These are phyloP conservation scores for Alouatta palliata DNA, from an alignment of 2,113 vertebrate species.

Conservation along the genomic window DNA sequence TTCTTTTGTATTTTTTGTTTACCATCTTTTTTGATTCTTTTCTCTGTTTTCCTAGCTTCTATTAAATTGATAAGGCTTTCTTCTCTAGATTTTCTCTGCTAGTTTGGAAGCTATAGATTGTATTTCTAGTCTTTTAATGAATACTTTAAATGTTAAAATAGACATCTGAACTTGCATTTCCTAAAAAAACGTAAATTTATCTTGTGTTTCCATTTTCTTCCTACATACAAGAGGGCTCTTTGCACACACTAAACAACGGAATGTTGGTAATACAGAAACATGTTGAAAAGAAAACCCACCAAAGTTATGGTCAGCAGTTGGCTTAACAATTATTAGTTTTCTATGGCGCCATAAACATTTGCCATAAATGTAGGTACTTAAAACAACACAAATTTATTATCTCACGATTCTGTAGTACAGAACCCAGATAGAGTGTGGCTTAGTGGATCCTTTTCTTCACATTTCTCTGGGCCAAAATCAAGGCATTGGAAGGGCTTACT, in stretches of 20 bases:
- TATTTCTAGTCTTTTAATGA: constrained; percentile 20
- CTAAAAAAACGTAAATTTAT: background rate
- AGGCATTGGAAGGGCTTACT: background rate
- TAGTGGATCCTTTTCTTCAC: background rate
- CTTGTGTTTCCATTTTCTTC: background rate
- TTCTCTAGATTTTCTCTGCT: background rate
- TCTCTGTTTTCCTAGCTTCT: background rate
- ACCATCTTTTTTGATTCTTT: background rate
- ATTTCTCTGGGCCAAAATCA: background rate
- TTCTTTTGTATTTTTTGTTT: background rate
- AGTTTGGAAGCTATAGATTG: background rate
- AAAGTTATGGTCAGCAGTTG: background rate
- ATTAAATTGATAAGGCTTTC: background rate
- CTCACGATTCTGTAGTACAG: background rate
- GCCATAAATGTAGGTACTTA: background rate
- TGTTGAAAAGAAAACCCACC: background rate
- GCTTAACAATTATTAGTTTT: background rate
- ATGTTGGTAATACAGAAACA: background rate
- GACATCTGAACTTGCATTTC: background rate
- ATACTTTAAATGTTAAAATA: background rate
- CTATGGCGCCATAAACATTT: background rate
- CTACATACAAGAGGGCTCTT: background rate
- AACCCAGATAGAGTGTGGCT: background rate
- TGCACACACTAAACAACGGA: background rate
- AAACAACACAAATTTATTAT: background rate